Evolutionary conservation across 1,140 invertebrate genomes (phyloP), one percentile per base, ranked within the genome.

Genomic region (Aphelenchoides avenae): DNA sequence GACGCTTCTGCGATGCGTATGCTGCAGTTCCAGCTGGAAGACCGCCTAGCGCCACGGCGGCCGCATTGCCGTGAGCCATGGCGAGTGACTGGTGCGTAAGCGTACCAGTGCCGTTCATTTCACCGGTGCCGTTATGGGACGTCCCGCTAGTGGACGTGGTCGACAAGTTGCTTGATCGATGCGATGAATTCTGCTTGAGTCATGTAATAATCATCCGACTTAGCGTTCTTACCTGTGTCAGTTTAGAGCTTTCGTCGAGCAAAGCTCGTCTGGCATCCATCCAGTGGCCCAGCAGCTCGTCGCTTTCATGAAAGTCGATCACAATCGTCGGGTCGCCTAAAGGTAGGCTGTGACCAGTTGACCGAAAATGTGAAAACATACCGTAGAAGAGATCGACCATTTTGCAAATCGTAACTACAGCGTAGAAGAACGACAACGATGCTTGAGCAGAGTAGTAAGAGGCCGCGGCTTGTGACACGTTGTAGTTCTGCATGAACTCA

Each of bases 341-440:
- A 30, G 30, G 47, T 24, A 57, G 54, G 31, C 24, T 15, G 42
- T 36, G 42, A 47, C 6, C 47, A 49, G 47, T 40, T 55, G 24
- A 46, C 26, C 61, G 22, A 55, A 62, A 9, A 20, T 1, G 7
- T 31, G 15, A 53, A 13, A 37, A 48, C 9, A 27, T 40, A 71
- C 71, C 71, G 52, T 68, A 72, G 52, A 75, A 77, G 26, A 75
- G 53, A 51, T 75, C 74, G 42, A 75, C 57, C 56, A 75, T 61
- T 43, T 71, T 64, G 13, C 54, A 48, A 26, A 71, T 44, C 5
- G 64, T 57, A 15, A 53, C 37, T 11, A 70, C 57, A 13, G 74
- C 61, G 33, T 73, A 37, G 47, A 77, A 75, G 46, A 75, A 75
- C 2, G 55, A 68, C 9, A 72, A 39, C 6, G 59, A 44, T n/a